Evolutionary conservation across 2,888 invertebrate genomes (phyloP).

Genomic region (Cetonia aurata): DNA sequence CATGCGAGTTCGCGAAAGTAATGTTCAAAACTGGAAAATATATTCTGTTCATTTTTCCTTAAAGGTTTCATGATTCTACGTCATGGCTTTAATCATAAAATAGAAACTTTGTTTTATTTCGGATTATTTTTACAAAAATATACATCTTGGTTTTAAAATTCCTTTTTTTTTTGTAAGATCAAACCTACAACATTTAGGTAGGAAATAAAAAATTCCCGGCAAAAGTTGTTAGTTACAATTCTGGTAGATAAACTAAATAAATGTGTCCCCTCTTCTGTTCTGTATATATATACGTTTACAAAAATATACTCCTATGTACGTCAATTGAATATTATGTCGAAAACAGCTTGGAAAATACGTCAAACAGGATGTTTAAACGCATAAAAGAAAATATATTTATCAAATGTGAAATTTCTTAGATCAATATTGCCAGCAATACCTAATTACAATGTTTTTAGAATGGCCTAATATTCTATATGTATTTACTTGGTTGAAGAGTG

Average conservation of each 20-base stretch:
- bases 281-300: constrained; percentile 2
- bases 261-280: background rate
- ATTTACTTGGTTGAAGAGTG: too few relatives aligned
- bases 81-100: constrained; percentile 21
- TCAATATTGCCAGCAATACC: too few relatives aligned
- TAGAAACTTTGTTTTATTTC: constrained; percentile 17
- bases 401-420: too few relatives aligned
- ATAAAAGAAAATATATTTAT: background rate
- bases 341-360: constrained; percentile 7
- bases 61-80: background rate
- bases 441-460: too few relatives aligned
- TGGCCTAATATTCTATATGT: too few relatives aligned
- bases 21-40: constrained; percentile 32
- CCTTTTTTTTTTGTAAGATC: too few relatives aligned
- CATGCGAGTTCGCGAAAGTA: constrained; percentile 4
- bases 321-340: constrained; percentile 17
- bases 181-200: too few relatives aligned
- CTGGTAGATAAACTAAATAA: too few relatives aligned
- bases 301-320: constrained; percentile 22
- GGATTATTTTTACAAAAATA: background rate
- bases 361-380: background rate
- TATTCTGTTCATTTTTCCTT: constrained; percentile 16
- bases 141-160: too few relatives aligned
- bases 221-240: too few relatives aligned
- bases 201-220: too few relatives aligned